phyloP scores from a whole-genome alignment of 2,797 vertebrate species.

The Triplophysa yarkandensis region DNA sequence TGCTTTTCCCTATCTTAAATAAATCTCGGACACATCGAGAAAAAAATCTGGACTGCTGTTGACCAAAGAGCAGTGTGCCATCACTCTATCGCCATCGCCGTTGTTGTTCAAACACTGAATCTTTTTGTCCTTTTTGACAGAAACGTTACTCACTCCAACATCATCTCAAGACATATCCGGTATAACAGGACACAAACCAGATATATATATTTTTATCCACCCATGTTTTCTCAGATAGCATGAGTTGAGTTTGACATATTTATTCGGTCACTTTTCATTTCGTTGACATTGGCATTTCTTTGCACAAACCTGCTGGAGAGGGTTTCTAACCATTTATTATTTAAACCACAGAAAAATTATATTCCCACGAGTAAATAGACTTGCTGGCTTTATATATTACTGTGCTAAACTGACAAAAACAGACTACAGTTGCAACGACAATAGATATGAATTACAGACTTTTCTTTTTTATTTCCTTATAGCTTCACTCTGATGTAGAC shows the following conservation, averaged over 20 bases:
- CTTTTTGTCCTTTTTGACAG: neutral
- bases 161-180: constrained; percentile 8
- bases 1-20: neutral
- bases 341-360: constrained; percentile 29
- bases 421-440: neutral
- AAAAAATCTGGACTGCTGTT: neutral
- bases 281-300: neutral
- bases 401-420: constrained; percentile 4
- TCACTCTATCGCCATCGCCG: neutral
- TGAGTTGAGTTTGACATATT: constrained; percentile 21
- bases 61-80: neutral
- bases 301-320: constrained; percentile 21
- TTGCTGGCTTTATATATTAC: constrained; percentile 25
- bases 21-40: neutral
- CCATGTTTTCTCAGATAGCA: constrained; percentile 33
- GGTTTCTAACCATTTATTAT: constrained; percentile 36
- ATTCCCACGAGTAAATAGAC: constrained; percentile 11
- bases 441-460: neutral
- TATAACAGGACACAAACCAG: constrained; percentile 6
- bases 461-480: constrained; percentile 63
- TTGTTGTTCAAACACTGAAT: neutral
- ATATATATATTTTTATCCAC: neutral
- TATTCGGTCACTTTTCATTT: constrained; percentile 8
- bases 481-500: constrained; percentile 91
- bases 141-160: constrained; percentile 10